These are phyloP conservation scores for Ischnus inquisitorius DNA, from an alignment of 2,888 invertebrate genomes.

Conservation along the genomic window DNA sequence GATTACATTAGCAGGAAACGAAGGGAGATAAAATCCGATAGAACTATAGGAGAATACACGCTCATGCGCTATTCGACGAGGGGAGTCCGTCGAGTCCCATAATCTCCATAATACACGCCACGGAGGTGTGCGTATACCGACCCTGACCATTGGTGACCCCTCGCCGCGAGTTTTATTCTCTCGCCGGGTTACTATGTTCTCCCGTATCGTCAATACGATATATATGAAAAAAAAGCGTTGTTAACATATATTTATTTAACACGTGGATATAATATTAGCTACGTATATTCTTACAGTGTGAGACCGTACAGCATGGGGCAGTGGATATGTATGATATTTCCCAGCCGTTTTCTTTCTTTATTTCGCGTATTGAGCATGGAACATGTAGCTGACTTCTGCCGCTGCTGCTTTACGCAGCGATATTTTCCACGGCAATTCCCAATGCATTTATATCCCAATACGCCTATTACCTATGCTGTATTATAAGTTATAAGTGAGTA, in stretches of 20 bases:
- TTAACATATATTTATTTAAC: constrained; percentile 23
- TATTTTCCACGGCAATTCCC: constrained; percentile 52
- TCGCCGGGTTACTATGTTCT: constrained; percentile 22
- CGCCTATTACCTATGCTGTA: constrained; percentile 46
- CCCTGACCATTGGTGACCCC: constrained; percentile 37
- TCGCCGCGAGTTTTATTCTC: constrained; percentile 30
- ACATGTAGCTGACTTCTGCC: constrained; percentile 23
- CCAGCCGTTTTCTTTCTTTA: constrained; percentile 10
- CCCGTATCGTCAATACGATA: constrained; percentile 14
- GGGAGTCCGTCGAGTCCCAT: constrained; percentile 17
- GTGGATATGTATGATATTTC: constrained; percentile 18
- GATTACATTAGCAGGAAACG: constrained; percentile 1
- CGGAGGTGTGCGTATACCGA: constrained; percentile 16
- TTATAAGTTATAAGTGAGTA: constrained; percentile 39
- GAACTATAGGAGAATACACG: not conserved
- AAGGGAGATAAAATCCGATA: not conserved
- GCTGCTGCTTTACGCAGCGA: constrained; percentile 26
- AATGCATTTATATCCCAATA: constrained; percentile 57
- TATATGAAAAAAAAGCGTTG: constrained; percentile 2
- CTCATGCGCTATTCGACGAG: constrained; percentile 18
- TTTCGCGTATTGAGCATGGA: constrained; percentile 41
- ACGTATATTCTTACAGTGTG: not conserved
- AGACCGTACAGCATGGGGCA: not conserved
- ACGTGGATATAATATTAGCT: not conserved
- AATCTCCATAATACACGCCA: constrained; percentile 39